Evolutionary conservation across 2,113 vertebrate species (phyloP), one percentile per base, ranked within the genome.

Genomic region (Gorsachius goisagi): DNA sequence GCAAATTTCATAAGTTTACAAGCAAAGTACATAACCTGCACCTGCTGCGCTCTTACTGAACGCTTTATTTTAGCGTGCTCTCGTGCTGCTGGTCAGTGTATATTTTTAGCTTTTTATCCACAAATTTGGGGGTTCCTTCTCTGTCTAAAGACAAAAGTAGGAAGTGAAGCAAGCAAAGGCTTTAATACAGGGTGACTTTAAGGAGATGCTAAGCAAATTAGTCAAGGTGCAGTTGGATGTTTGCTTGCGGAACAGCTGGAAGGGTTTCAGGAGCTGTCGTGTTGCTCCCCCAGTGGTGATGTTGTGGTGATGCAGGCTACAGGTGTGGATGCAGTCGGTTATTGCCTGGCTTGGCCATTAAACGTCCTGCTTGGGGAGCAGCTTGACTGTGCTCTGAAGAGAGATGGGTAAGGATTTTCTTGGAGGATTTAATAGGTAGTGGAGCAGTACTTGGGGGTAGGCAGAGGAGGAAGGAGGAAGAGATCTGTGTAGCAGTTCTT

Each of bases 51-150:
- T 69, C 12, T 17, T 53, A 13, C 59, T 60, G 71, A 22, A 11
- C 1, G 3, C 23, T 62, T 22, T 16, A 28, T 49, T 72, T 74
- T 30, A 47, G 33, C 0, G 0, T 73, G 37, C 50, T 83, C n/a
- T 78, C 22, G 56, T 37, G 35, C 56, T 59, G 28, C 72, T 52
- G 33, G 7, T 8, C 59, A 28, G 17, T 3, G 2, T 24, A 11
- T 10, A 4, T 60, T n/a, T 60, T 56, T 59, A 85, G 39, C 35
- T 44, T 80, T 87, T 50, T 60, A n/a, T 60, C 44, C 9, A 27
- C 44, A 37, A 9, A 22, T 74, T 7, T 68, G 22, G 22, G 15
- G 19, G 35, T 95, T 82, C 26, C 19, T 85, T 67, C 62, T 82
- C 62, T 63, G 8, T 75, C 69, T 53, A 45, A 75, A 75, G 47